phyloP scores from a whole-genome alignment of 2,797 vertebrate genomes.

The Hapalemur alaotrensis region DNA sequence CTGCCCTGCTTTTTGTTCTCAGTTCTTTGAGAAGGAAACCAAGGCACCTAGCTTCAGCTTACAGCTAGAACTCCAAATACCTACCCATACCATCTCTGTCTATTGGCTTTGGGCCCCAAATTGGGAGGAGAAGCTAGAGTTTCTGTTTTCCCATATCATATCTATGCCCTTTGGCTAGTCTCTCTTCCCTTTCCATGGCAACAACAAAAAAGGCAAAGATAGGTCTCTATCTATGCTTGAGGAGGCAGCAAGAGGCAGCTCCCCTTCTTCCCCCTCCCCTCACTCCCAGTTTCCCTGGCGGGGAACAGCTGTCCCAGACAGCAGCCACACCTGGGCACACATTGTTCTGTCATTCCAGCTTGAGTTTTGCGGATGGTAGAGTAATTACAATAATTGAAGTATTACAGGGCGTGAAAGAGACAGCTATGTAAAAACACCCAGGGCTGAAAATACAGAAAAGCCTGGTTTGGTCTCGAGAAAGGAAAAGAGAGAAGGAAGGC shows the following conservation, averaged over 20 bases:
- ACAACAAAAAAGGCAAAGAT: background rate
- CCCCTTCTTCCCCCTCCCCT: background rate
- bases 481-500: background rate
- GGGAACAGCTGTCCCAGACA: conserved; percentile 59
- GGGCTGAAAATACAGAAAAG: background rate
- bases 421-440: background rate
- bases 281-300: background rate
- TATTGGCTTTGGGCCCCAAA: background rate
- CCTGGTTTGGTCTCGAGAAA: background rate
- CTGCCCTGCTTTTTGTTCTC: background rate
- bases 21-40: background rate
- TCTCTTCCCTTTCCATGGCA: background rate
- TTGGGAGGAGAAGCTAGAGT: background rate
- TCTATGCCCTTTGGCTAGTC: background rate
- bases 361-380: background rate
- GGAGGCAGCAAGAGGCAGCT: background rate
- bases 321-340: conserved; percentile 53
- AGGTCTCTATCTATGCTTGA: background rate
- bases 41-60: background rate
- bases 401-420: conserved; percentile 24
- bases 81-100: background rate
- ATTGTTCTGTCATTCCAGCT: conserved; percentile 55
- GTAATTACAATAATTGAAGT: conserved; percentile 68
- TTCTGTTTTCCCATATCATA: background rate
- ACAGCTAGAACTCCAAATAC: background rate